These are phyloP conservation scores for Drosophila borborema DNA, from an alignment of 2,888 invertebrate genomes.

Conservation along the genomic window DNA sequence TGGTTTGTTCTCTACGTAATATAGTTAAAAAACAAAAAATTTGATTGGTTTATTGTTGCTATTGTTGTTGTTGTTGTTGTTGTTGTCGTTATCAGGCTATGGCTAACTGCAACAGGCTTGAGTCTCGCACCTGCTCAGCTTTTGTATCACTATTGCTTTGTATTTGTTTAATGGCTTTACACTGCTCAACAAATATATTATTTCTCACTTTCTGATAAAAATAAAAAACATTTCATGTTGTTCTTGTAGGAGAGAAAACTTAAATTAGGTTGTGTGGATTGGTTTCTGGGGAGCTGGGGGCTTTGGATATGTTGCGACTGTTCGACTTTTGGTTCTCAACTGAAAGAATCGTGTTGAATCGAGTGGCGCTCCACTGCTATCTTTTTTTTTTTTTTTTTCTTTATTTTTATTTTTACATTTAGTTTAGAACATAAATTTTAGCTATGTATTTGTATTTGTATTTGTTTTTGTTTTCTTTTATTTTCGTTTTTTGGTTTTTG, in stretches of 20 bases:
- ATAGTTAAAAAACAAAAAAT: conserved; percentile 41
- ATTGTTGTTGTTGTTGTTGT: conserved; percentile 31
- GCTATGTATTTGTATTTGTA: conserved; percentile 51
- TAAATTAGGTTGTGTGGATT: conserved; percentile 15
- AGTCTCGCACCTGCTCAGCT: conserved; percentile 48
- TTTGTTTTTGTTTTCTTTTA: conserved; percentile 15
- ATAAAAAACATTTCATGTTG: conserved; percentile 53
- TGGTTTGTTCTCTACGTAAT: conserved; percentile 23
- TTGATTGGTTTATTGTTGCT: conserved; percentile 50
- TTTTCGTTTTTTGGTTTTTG: conserved; percentile 24
- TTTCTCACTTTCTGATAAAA: conserved; percentile 76
- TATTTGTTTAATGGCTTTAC: conserved; percentile 65
- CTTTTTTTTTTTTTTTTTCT: background rate
- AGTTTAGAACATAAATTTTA: conserved; percentile 61
- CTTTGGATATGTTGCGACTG: conserved; percentile 70
- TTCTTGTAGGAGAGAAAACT: conserved; percentile 21
- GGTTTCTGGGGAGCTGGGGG: background rate
- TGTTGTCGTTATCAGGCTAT: conserved; percentile 66
- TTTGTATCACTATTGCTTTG: conserved; percentile 75
- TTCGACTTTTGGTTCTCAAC: conserved; percentile 45
- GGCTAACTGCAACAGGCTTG: conserved; percentile 53
- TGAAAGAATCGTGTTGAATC: conserved; percentile 20
- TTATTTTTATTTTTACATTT: conserved; percentile 15
- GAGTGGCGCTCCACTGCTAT: background rate
- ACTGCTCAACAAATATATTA: conserved; percentile 52